Conservation (phyloP, 2,113 vertebrate species). For the Hemichromis elongatus region DNA sequence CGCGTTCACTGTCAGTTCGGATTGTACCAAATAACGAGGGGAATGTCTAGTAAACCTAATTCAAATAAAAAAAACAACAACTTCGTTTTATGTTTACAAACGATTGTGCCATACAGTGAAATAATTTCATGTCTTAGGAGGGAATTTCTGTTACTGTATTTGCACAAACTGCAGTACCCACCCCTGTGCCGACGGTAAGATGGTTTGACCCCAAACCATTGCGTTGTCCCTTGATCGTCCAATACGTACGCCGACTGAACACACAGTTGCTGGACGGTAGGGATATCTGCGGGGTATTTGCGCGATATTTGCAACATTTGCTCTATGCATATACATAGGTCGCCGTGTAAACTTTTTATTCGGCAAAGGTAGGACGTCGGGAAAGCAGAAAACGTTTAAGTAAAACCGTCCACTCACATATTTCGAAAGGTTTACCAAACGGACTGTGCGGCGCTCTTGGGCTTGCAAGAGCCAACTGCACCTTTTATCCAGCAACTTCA, state of each 20-base stretch:
- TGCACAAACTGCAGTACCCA: background rate
- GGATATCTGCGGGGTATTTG: background rate
- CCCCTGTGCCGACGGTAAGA: background rate
- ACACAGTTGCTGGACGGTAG: background rate
- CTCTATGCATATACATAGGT: background rate
- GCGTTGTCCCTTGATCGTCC: constrained; percentile 49
- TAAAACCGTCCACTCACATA: constrained; percentile 5
- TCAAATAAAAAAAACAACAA: background rate
- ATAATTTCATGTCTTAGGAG: background rate
- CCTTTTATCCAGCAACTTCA: constrained; percentile 54
- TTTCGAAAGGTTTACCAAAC: constrained; percentile 18
- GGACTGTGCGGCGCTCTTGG: constrained; percentile 43
- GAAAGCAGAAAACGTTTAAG: background rate
- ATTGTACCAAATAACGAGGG: background rate
- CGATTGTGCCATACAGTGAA: background rate
- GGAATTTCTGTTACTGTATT: background rate
- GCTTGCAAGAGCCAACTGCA: constrained; percentile 49
- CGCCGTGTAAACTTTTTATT: background rate
- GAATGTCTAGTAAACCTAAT: background rate
- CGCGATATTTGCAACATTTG: background rate
- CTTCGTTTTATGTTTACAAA: background rate
- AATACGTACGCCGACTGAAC: constrained; percentile 22
- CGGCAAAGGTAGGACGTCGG: background rate
- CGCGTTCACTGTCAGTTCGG: constrained; percentile 39
- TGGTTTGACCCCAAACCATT: constrained; percentile 65